Base-by-base conservation (phyloP, 1,140 invertebrate species). In the Drosophila virilis region DNA sequence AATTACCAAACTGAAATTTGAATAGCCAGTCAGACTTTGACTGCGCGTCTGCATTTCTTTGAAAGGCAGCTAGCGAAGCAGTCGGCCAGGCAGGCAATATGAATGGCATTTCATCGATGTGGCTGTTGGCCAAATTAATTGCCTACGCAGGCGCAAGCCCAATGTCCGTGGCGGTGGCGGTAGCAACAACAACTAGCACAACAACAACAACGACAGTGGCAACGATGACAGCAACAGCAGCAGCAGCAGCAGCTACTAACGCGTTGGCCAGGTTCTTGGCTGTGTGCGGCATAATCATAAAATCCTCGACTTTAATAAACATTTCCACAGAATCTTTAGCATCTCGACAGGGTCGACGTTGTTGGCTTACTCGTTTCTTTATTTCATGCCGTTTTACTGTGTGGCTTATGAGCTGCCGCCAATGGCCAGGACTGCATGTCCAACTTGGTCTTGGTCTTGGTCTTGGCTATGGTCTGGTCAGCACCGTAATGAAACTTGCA, bases 321-420 rank as follows among this genome's bases (percentile, higher is more conserved):
- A 89, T 89, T 89, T 89, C 84, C 77, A 85, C 77, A 84, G 84
- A 89, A 89, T 89, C 84, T 89, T 89, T 80, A 88, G 84, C 84
- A 89, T 90, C 74, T 72, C 61, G 67, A 75, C 59, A 57, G 67
- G 59, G 66, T 65, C 67, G 67, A 13, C 52, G 60, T 57, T 66
- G 59, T 59, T 77, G 79, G 81, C 78, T 79, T 76, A 86, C 84
- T 89, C 74, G 84, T 88, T 88, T 79, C 69, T 68, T 75, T 76
- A 78, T 78, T 78, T 88, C 73, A 89, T 79, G 85, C 73, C 80
- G 77, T 84, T 83, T 78, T 80, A 77, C 77, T 70, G 68, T 72
- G 80, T 73, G 73, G 71, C 81, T 88, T 88, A 72, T 79, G 57
- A 64, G 33, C 60, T 67, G 59, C 52, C 59, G 66, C 66, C 72